phyloP scores from a whole-genome alignment of 2,888 invertebrate genomes.

The Incurvaria masculella region DNA sequence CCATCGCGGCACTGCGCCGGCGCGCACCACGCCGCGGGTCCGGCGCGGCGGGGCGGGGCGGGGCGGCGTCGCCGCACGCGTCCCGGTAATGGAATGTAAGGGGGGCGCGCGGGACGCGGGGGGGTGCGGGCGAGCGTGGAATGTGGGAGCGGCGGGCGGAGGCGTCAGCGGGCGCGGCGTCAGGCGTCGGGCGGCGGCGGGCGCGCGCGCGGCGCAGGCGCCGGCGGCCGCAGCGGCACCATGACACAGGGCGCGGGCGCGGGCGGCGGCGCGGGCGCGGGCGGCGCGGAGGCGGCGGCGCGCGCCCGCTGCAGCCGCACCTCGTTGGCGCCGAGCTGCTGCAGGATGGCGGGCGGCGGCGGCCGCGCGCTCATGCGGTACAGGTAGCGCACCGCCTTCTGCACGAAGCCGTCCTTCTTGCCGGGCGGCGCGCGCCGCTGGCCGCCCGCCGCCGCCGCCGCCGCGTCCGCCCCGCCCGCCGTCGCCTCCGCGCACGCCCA shows the following conservation, averaged over 20 bases:
- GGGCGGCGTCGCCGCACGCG: constrained; percentile 32
- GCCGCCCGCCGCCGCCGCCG: constrained; percentile 22
- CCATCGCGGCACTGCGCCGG: constrained; percentile 10
- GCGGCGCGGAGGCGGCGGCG: constrained; percentile 20
- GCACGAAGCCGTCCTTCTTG: constrained; percentile 37
- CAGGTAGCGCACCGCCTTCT: constrained; percentile 45
- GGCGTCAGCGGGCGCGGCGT: constrained; percentile 19
- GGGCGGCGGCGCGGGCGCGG: constrained; percentile 7
- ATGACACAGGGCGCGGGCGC: constrained; percentile 12
- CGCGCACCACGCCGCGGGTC: constrained; percentile 19
- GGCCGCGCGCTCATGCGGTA: constrained; percentile 44
- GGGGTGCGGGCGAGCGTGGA: constrained; percentile 25
- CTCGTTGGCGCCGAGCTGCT: constrained; percentile 7
- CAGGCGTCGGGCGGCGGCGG: constrained; percentile 10
- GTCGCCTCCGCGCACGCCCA: constrained; percentile 38
- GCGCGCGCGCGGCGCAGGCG: constrained; percentile 10
- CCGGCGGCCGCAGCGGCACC: constrained; percentile 13
- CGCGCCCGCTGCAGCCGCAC: constrained; percentile 3
- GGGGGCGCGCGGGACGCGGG: constrained; percentile 22
- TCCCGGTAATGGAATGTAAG: constrained; percentile 55
- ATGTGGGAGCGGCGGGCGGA: neutral
- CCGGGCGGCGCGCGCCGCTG: constrained; percentile 21
- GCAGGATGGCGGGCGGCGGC: constrained; percentile 18
- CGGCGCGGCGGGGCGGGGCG: constrained; percentile 30
- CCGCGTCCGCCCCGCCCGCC: constrained; percentile 19